phyloP scores from a whole-genome alignment of 2,888 invertebrate genomes.

The Dione juno region DNA sequence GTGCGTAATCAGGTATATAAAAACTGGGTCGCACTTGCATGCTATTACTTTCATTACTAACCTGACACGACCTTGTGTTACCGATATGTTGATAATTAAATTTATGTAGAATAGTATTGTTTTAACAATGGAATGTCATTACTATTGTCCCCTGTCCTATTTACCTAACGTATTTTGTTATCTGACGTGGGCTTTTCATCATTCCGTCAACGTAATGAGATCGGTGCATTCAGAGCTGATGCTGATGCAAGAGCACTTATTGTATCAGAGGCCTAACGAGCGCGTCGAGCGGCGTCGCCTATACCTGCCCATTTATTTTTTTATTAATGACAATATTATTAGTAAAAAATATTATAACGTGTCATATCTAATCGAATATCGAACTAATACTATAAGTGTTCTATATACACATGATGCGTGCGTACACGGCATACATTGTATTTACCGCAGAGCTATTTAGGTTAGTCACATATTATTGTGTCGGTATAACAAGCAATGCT shows the following conservation, averaged over 20 bases:
- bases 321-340: background rate
- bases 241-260: slow-evolving; percentile 37
- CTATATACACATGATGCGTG: background rate
- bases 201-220: slow-evolving; percentile 64
- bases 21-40: slow-evolving; percentile 25
- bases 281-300: slow-evolving; percentile 34
- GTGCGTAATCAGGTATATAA: background rate
- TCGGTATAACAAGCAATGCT: slow-evolving; percentile 2
- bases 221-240: slow-evolving; percentile 51
- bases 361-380: background rate
- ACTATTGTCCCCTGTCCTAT: slow-evolving; percentile 57
- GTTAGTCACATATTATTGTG: slow-evolving; percentile 22
- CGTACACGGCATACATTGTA: slow-evolving; percentile 15
- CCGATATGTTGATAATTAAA: slow-evolving; percentile 37
- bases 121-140: slow-evolving; percentile 52
- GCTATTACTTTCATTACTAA: slow-evolving; percentile 16
- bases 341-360: background rate
- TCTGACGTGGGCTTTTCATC: slow-evolving; percentile 65
- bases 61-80: slow-evolving; percentile 38
- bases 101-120: slow-evolving; percentile 19
- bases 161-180: slow-evolving; percentile 61
- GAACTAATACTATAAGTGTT: background rate
- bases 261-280: slow-evolving; percentile 40
- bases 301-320: slow-evolving; percentile 33
- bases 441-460: slow-evolving; percentile 22